A percentile compares a stretch with the other conserved stretches of the same genome.
These are phyloP conservation scores for Trematocara unimaculatum DNA, from an alignment of 2,113 vertebrate species.

Conservation along the genomic window DNA sequence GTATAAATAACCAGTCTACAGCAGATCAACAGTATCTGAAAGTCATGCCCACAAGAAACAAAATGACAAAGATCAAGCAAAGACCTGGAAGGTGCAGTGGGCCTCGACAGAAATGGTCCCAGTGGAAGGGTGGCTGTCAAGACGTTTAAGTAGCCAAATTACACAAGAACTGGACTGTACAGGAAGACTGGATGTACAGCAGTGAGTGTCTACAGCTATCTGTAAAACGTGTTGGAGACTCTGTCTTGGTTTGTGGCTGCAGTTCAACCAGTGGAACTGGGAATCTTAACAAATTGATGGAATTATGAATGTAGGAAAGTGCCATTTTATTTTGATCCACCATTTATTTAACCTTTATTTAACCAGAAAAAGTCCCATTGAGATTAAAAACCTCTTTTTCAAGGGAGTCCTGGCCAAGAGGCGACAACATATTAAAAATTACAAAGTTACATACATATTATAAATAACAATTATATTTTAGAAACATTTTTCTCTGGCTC, in stretches of 20 bases:
- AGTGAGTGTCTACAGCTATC: not conserved
- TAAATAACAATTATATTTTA: too few relatives aligned
- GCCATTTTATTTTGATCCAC: not conserved
- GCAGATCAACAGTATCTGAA: not conserved
- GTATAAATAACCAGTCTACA: fast-evolving
- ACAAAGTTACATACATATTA: too few relatives aligned
- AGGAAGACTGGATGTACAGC: not conserved
- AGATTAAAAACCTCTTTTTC: too few relatives aligned
- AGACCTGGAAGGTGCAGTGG: not conserved
- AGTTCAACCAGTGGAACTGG: not conserved
- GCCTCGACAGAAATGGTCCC: not conserved
- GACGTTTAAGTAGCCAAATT: not conserved
- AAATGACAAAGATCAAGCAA: not conserved
- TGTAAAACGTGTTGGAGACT: not conserved
- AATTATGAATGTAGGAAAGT: not conserved
- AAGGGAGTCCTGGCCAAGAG: too few relatives aligned
- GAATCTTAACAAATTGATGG: not conserved
- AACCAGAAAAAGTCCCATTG: too few relatives aligned
- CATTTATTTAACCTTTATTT: too few relatives aligned
- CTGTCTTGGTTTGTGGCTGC: not conserved
- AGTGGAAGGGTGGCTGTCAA: not conserved
- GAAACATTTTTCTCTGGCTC: too few relatives aligned
- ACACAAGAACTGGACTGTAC: not conserved
- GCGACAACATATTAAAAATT: too few relatives aligned
- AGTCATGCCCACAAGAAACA: not conserved